Evolutionary conservation across 1,140 invertebrate species (phyloP).

Genomic region (Caenorhabditis remanei): DNA sequence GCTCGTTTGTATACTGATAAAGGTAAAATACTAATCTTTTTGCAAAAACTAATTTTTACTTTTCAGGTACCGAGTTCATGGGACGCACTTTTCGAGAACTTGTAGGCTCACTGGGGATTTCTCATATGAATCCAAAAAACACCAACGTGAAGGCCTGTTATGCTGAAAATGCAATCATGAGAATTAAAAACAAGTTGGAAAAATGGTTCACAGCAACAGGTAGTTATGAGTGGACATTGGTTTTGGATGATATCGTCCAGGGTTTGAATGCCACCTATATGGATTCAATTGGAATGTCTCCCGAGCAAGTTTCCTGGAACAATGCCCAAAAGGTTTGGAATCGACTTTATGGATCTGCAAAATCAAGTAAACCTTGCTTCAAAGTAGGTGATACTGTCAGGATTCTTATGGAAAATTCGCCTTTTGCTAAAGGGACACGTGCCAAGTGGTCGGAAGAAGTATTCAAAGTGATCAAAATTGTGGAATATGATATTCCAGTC

Average conservation of each 20-base stretch:
- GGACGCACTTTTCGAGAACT: background rate
- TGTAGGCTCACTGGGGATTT: background rate
- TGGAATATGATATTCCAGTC: too few relatives aligned
- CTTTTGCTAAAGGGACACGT: background rate
- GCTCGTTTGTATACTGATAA: background rate
- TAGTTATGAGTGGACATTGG: background rate
- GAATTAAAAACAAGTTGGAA: background rate
- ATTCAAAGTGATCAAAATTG: too few relatives aligned
- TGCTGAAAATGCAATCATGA: background rate
- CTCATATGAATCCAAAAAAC: background rate
- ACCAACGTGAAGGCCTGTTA: background rate
- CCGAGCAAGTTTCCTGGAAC: background rate
- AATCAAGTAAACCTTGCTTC: too few relatives aligned
- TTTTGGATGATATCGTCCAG: background rate
- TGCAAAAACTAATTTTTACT: too few relatives aligned
- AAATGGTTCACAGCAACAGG: background rate
- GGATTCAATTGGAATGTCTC: background rate
- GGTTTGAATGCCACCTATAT: background rate
- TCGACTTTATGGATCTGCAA: background rate
- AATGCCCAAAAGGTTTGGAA: background rate
- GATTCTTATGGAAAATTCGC: background rate
- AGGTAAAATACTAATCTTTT: too few relatives aligned
- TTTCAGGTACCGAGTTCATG: constrained; percentile 1
- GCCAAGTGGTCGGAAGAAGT: background rate
- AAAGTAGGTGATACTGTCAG: background rate